These are phyloP conservation scores for Clanis bilineata DNA, from an alignment of 2,888 invertebrate species.

Conservation along the genomic window DNA sequence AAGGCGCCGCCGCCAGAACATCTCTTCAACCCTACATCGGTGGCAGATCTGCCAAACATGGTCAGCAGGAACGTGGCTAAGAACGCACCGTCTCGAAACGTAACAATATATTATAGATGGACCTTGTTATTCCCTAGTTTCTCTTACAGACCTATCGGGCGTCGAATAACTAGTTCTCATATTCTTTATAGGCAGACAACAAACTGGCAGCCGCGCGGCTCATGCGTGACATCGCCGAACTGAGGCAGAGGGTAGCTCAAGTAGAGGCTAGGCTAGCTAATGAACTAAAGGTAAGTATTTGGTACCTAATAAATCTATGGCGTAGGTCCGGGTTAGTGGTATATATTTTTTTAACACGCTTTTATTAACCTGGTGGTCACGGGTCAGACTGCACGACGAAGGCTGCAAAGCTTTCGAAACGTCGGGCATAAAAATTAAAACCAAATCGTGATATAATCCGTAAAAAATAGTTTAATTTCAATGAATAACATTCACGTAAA, in stretches of 20 bases:
- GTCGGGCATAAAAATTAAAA: too few relatives aligned
- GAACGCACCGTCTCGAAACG: slow-evolving; percentile 68
- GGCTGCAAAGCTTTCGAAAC: background rate
- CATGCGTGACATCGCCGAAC: slow-evolving; percentile 76
- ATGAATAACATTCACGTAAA: too few relatives aligned
- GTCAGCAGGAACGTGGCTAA: slow-evolving; percentile 71
- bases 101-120: slow-evolving; percentile 38
- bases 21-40: slow-evolving; percentile 59
- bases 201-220: slow-evolving; percentile 73
- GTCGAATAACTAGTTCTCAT: background rate
- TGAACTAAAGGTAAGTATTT: slow-evolving; percentile 76
- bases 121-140: background rate
- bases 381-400: too few relatives aligned
- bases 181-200: slow-evolving; percentile 62
- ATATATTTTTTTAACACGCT: too few relatives aligned
- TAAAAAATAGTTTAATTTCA: too few relatives aligned
- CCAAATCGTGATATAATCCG: too few relatives aligned
- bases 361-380: too few relatives aligned
- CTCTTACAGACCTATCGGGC: background rate
- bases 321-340: background rate
- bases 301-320: background rate
- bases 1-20: slow-evolving; percentile 51
- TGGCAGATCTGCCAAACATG: slow-evolving; percentile 62
- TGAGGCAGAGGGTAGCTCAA: slow-evolving; percentile 68
- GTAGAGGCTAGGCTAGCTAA: slow-evolving; percentile 65